Base-by-base conservation (phyloP, 2,113 vertebrate genomes). In the Solenodon paradoxus region DNA sequence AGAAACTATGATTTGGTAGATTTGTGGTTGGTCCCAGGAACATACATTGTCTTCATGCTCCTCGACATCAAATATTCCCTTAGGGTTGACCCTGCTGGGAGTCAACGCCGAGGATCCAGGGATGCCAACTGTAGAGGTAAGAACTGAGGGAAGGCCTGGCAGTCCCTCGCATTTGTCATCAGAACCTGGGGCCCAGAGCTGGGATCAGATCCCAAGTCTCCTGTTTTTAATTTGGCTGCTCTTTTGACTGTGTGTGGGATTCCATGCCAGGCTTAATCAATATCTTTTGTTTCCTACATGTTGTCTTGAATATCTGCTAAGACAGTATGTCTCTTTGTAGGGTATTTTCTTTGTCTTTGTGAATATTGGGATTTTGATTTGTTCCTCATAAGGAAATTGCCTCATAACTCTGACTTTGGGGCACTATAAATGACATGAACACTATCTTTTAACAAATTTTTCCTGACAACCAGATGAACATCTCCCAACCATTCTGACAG, bases 371-470 rank as follows among this genome's bases (percentile, higher is more conserved):
- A 74, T 93, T 96, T 90, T 97, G 28, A n/a, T 92, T 96, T 95
- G 53, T 98, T 96, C 98, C 98, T 98, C 98, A 98, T 97, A 98
- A 97, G 98, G 97, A 98, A 96, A 40, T 71, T 97, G 92, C 63
- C 89, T 98, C 95, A 95, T 97, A 98, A 96, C 83, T 91, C 96
- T 17, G 95, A 95, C 68, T 96, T 97, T 97, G 93, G 80, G 88
- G 92, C 92, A 95, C 94, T 96, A 82, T 90, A 97, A 97, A 96
- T 53, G 83, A 97, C 89, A 95, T 24, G 68, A 96, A 97, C 85
- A 82, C 74, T 97, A 93, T 98, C 97, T 83, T 95, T 74, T 63
- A 98, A 92, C 95, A 97, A 91, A 83, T 53, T 97, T 96, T 96
- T 97, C 94, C 97, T 98, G 98, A 96, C 11, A 92, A 72, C 22